phyloP scores from a whole-genome alignment of 2,888 invertebrate species.

The Temnothorax rugatulus region DNA sequence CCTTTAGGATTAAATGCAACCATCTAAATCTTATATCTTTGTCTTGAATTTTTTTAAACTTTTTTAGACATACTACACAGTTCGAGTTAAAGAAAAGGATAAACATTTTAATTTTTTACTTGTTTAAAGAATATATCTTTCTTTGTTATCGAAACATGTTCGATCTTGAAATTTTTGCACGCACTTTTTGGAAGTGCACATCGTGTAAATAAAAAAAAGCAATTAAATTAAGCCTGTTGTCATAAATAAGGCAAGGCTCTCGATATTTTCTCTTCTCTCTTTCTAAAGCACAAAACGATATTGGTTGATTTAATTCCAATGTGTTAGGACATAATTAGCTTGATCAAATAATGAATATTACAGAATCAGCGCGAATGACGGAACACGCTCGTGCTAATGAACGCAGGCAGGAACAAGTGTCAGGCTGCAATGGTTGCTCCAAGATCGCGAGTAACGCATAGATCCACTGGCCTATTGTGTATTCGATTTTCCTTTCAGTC shows the following conservation, averaged over 20 bases:
- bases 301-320: constrained; percentile 11
- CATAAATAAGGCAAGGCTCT: background rate
- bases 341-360: constrained; percentile 69
- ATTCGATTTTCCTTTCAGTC: constrained; percentile 85
- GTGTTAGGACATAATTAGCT: background rate
- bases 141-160: background rate
- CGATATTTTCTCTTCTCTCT: background rate
- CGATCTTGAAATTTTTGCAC: background rate
- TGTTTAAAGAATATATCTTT: background rate
- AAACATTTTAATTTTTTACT: background rate
- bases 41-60: too few relatives aligned
- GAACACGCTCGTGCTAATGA: constrained; percentile 89
- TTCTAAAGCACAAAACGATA: background rate
- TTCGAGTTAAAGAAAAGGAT: background rate
- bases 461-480: constrained; percentile 90
- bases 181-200: background rate
- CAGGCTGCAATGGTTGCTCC: constrained; percentile 90
- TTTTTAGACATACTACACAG: background rate
- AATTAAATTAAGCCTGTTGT: background rate
- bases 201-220: background rate
- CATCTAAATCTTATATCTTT: background rate
- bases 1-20: background rate
- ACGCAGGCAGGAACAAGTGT: constrained; percentile 89
- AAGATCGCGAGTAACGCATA: constrained; percentile 90
- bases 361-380: constrained; percentile 86